Evolutionary conservation across 2,113 vertebrate genomes (phyloP).

Genomic region (Chloropsis cyanopogon): DNA sequence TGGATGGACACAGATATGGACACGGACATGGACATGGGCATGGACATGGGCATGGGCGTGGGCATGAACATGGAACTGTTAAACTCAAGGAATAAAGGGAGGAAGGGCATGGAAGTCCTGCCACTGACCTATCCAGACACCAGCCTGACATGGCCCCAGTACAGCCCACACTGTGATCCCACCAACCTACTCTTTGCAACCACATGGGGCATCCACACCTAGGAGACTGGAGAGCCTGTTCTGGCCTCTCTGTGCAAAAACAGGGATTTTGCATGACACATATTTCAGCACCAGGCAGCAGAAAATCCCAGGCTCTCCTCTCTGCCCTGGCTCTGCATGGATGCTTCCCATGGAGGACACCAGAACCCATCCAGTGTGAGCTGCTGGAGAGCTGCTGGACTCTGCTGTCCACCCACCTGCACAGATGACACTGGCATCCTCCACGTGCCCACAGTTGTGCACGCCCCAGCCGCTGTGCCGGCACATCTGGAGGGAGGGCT

Average conservation of each 20-base stretch:
- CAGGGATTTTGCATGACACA: rapidly evolving
- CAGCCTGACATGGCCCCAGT: neutral
- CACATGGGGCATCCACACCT: neutral
- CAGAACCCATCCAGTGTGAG: rapidly evolving
- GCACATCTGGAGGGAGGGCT: slow-evolving; percentile 3
- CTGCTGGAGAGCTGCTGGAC: too few species aligned
- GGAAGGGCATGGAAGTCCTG: neutral
- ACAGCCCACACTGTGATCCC: neutral
- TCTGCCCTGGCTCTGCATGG: neutral
- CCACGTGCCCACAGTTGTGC: neutral
- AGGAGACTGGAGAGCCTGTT: neutral
- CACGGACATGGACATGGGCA: neutral
- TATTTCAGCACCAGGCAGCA: neutral
- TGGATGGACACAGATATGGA: too few species aligned
- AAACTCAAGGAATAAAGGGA: too few species aligned
- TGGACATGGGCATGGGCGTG: too few species aligned
- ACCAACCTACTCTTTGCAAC: neutral
- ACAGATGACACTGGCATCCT: slow-evolving; percentile 20
- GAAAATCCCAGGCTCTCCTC: neutral
- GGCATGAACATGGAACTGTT: too few species aligned
- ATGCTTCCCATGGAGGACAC: neutral
- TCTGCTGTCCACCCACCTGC: neutral
- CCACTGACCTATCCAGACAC: neutral
- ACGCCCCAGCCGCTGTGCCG: neutral
- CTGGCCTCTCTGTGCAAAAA: neutral